Conservation (phyloP, 2,888 invertebrate species). For the Drosophila suboccidentalis region DNA sequence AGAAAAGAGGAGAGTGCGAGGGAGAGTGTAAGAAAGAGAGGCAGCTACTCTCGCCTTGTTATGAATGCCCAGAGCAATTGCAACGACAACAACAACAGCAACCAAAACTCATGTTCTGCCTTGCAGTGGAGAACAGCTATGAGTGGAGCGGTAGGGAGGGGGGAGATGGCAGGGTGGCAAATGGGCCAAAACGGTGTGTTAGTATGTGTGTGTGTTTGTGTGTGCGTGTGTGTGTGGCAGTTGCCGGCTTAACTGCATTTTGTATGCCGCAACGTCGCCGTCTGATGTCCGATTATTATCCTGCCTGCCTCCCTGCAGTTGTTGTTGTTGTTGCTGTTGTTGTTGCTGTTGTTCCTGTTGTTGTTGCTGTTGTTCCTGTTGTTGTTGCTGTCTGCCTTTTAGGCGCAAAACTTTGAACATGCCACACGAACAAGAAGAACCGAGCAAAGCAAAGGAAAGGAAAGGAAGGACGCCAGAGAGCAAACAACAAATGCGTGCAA, state of each 20-base stretch:
- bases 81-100: constrained; percentile 7
- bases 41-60: constrained; percentile 28
- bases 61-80: constrained; percentile 31
- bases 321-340: not conserved
- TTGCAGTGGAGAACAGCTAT: not conserved
- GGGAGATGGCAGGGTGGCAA: not conserved
- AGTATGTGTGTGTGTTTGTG: not conserved
- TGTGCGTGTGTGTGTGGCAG: not conserved
- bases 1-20: not conserved
- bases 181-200: not conserved
- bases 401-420: constrained; percentile 34
- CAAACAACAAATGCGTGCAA: constrained; percentile 30
- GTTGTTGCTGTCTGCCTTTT: constrained; percentile 24
- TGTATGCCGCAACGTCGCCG: constrained; percentile 35
- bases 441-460: no score
- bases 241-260: constrained; percentile 36
- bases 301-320: constrained; percentile 4
- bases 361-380: constrained; percentile 3
- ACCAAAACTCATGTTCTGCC: constrained; percentile 13
- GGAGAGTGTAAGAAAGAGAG: not conserved
- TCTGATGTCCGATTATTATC: constrained; percentile 46
- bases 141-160: not conserved
- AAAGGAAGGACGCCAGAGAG: not conserved
- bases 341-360: not conserved
- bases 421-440: constrained; percentile 1